phyloP scores from a whole-genome alignment of 2,888 invertebrate species.

The Hirtodrosophila confusa region DNA sequence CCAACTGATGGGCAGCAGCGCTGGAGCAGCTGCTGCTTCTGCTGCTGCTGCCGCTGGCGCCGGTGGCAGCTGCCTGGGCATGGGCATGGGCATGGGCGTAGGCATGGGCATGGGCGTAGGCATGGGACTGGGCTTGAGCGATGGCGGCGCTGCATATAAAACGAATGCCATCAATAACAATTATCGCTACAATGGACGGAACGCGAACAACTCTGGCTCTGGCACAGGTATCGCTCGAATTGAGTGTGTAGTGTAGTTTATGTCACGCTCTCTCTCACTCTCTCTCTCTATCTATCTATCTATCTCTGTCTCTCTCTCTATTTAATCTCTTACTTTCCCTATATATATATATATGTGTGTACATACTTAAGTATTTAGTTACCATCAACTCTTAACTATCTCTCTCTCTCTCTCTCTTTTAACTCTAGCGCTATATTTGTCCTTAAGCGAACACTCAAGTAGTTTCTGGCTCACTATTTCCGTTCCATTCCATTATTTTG shows the following conservation, averaged over 20 bases:
- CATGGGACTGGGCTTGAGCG: conserved; percentile 32
- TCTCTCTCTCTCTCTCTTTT: conserved; percentile 7
- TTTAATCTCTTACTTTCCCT: not conserved
- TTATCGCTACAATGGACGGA: conserved; percentile 84
- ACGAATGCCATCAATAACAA: conserved; percentile 83
- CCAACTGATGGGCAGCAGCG: conserved; percentile 6
- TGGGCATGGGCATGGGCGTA: conserved; percentile 14
- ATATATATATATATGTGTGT: conserved; percentile 13
- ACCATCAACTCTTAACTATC: conserved; percentile 13
- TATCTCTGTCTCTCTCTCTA: conserved; percentile 19
- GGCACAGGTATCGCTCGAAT: conserved; percentile 82
- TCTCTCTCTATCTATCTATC: conserved; percentile 20
- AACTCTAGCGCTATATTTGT: conserved; percentile 10
- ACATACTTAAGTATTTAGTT: conserved; percentile 21
- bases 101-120: conserved; percentile 28
- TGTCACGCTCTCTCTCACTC: conserved; percentile 45
- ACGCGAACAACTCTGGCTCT: conserved; percentile 62
- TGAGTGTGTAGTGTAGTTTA: conserved; percentile 52
- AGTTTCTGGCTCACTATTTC: conserved; percentile 37
- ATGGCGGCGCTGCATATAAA: conserved; percentile 72
- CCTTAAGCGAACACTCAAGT: conserved; percentile 6
- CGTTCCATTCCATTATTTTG: not conserved
- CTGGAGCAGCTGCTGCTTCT: conserved; percentile 8
- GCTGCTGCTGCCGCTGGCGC: conserved; percentile 24
- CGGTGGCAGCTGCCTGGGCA: conserved; percentile 5